Evolutionary conservation across 2,797 vertebrate genomes (phyloP).

Genomic region (Pseudotriccus pelzelni): DNA sequence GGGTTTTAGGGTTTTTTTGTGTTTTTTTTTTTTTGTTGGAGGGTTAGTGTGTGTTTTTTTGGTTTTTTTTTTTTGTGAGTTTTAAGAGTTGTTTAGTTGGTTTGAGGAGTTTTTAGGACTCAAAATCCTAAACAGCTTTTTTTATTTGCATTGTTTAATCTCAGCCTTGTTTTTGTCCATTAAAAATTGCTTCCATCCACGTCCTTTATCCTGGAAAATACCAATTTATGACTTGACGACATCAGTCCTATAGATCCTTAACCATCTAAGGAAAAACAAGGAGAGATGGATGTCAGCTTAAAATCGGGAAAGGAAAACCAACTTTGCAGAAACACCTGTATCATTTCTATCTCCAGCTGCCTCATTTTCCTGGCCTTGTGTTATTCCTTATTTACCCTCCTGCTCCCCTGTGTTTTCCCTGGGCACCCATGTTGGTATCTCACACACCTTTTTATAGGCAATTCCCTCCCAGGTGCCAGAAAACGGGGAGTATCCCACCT

Average conservation of each 20-base stretch:
- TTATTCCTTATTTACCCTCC: not conserved
- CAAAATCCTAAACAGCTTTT: not conserved
- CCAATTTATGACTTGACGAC: not conserved
- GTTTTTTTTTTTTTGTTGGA: not conserved
- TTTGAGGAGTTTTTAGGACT: not conserved
- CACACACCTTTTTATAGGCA: not conserved
- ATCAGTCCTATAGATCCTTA: not conserved
- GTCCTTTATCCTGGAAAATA: not conserved
- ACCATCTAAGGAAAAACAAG: not conserved
- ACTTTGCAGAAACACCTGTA: not conserved
- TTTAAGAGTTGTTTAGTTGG: not conserved
- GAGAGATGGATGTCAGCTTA: not conserved
- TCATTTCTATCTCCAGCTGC: not conserved
- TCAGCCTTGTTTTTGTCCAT: not conserved
- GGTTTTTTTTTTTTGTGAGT: accelerated
- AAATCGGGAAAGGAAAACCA: not conserved
- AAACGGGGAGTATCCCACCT: not conserved
- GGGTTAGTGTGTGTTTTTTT: not conserved
- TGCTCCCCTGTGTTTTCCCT: not conserved
- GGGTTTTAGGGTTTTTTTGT: not conserved
- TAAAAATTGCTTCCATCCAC: not conserved
- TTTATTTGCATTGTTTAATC: not conserved
- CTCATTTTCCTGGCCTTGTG: not conserved
- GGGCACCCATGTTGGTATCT: not conserved
- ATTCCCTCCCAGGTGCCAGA: not conserved